A percentile compares a stretch with the other conserved stretches of the same genome.
Conservation (phyloP, 2,888 invertebrate genomes). For the Drosophila lacicola region DNA sequence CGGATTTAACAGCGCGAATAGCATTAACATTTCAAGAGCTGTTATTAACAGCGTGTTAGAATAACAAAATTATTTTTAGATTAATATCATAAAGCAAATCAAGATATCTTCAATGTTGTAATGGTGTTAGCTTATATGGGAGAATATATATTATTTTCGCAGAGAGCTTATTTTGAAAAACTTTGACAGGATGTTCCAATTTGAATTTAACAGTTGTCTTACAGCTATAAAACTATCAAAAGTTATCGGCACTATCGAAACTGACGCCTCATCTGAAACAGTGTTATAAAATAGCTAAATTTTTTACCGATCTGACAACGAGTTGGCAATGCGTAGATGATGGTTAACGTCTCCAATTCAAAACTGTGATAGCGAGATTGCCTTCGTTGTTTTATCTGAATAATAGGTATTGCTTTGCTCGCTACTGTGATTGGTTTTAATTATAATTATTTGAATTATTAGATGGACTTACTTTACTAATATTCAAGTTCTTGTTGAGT, state of each 20-base stretch:
- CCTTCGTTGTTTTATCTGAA: no score
- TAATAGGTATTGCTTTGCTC: no score
- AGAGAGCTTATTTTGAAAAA: not conserved
- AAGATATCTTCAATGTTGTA: not conserved
- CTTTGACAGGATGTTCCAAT: not conserved
- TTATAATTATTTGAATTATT: no score
- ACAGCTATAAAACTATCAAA: slow-evolving; percentile 9
- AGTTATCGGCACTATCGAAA: not conserved
- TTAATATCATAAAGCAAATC: not conserved
- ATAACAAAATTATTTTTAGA: no score
- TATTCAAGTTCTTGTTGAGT: no score
- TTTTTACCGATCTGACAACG: not conserved
- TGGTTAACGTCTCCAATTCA: not conserved
- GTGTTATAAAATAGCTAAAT: not conserved
- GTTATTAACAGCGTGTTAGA: slow-evolving; percentile 31
- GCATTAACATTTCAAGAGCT: slow-evolving; percentile 7
- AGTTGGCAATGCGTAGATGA: not conserved
- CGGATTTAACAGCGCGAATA: slow-evolving; percentile 17
- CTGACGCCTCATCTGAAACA: not conserved
- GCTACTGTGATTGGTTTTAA: no score
- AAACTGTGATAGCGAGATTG: not conserved
- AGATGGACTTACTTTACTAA: no score
- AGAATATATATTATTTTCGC: not conserved
- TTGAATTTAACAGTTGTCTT: slow-evolving; percentile 16
- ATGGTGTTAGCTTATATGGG: no score